Base-by-base conservation (phyloP, 2,113 vertebrate species). In the Amphilophus citrinellus region DNA sequence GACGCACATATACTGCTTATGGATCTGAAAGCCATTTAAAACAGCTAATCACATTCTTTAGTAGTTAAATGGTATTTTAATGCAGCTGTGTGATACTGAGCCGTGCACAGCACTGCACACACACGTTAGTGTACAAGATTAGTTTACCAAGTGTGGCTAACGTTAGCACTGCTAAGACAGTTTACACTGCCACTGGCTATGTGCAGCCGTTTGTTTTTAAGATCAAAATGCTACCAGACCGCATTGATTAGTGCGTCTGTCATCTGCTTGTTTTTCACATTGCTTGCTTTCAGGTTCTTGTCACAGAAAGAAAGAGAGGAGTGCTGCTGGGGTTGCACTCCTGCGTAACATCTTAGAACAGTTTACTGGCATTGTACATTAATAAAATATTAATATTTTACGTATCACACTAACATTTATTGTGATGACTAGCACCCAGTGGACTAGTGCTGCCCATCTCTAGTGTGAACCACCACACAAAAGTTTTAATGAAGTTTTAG, bases 401-500 rank as follows among this genome's bases (percentile, higher is more conserved):
- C 27, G 53, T 53, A 53, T 32, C 22, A 27, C 1, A 7, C 47
- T 73, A 53, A 53, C 17, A 32, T 53, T 73, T 32, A 17, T 53
- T 32, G 66, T 27, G 1, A 73, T 53, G 47, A 53, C 66, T 73
- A 73, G 27, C 20, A 10, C 17, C 27, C 0, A 10, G 32, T 35
- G 6, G 32, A 68, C 65, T 68, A 47, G 65, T 68, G 65, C 65
- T 71, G 66, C 24, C 50, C 66, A 71, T 71, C 24, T 10, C 24
- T 50, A 71, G 66, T 30, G 44, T 71, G 24, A 30, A 71, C 27
- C 47, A 71, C 24, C 66, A 71, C 66, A 71, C 76, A 37, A 44
- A 90, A n/a, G 18, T 78, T 44, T 82, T 15, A 61, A 59, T 71
- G 37, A 44, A 20, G 17, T 58, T 78, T 27, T 84, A 65, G 79